phyloP scores from a whole-genome alignment of 1,140 invertebrate species.

The Saccostrea glomerata region DNA sequence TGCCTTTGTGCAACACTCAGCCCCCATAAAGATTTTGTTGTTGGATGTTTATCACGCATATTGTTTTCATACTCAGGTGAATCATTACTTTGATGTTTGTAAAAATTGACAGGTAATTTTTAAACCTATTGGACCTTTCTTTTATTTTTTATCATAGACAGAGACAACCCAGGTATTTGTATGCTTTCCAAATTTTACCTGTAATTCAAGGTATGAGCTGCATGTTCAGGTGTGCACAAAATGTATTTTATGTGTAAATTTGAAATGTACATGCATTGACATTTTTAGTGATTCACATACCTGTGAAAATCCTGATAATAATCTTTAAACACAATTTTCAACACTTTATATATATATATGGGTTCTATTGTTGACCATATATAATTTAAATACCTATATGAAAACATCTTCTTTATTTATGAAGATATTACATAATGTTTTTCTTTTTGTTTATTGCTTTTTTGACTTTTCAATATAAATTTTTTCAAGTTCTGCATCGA shows the following conservation, averaged over 20 bases:
- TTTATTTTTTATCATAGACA: not conserved
- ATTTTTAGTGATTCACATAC: not conserved
- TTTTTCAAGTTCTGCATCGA: not conserved
- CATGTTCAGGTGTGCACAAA: slow-evolving; percentile 21
- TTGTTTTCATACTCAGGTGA: slow-evolving; percentile 10
- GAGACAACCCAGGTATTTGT: slow-evolving; percentile 2
- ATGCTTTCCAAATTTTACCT: slow-evolving; percentile 16
- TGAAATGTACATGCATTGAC: not conserved
- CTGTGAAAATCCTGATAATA: not conserved
- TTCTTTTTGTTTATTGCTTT: no score
- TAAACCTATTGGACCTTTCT: slow-evolving; percentile 4
- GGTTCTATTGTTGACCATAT: not conserved
- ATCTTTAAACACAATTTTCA: not conserved
- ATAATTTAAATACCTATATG: no score
- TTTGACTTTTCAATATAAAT: no score
- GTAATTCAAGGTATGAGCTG: not conserved
- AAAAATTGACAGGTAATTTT: slow-evolving; percentile 23
- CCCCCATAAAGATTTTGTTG: not conserved
- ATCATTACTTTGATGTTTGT: slow-evolving; percentile 29
- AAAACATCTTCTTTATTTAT: no score
- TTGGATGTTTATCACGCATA: not conserved
- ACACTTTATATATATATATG: not conserved
- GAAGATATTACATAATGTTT: no score
- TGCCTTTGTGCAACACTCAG: not conserved
- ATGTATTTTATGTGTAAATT: not conserved